phyloP scores from a whole-genome alignment of 2,888 invertebrate species.

The Phortica okadai region DNA sequence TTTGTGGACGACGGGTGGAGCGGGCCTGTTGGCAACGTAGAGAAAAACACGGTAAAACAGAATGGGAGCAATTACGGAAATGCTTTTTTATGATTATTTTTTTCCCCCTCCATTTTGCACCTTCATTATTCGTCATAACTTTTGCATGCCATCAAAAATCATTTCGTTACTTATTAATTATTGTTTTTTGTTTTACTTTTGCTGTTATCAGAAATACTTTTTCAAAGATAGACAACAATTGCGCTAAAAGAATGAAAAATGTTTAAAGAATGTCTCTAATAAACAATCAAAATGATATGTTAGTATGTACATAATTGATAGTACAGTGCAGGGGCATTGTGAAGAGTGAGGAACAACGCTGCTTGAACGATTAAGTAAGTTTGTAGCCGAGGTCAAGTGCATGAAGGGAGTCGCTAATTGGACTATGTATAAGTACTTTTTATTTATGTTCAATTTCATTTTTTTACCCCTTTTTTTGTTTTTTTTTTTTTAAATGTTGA shows the following conservation, averaged over 20 bases:
- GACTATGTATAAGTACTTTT: background rate
- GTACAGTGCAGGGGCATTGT: no score
- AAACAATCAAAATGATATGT: background rate
- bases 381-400: slow-evolving; percentile 50
- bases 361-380: slow-evolving; percentile 4
- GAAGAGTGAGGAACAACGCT: no score
- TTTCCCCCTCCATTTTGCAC: background rate
- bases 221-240: no score
- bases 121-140: background rate
- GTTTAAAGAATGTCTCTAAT: slow-evolving; percentile 2
- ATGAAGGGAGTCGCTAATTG: background rate
- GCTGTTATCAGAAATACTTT: no score
- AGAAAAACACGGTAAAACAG: background rate
- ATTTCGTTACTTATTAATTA: no score
- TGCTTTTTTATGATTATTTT: background rate
- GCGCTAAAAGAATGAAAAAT: background rate
- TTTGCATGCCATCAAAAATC: no score
- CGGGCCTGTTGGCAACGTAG: no score
- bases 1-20: no score
- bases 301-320: no score
- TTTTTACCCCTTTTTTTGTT: slow-evolving; percentile 21
- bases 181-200: no score
- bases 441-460: slow-evolving; percentile 35
- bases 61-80: slow-evolving; percentile 4
- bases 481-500: background rate